phyloP scores from a whole-genome alignment of 2,797 vertebrate genomes.

The Tapera naevia region DNA sequence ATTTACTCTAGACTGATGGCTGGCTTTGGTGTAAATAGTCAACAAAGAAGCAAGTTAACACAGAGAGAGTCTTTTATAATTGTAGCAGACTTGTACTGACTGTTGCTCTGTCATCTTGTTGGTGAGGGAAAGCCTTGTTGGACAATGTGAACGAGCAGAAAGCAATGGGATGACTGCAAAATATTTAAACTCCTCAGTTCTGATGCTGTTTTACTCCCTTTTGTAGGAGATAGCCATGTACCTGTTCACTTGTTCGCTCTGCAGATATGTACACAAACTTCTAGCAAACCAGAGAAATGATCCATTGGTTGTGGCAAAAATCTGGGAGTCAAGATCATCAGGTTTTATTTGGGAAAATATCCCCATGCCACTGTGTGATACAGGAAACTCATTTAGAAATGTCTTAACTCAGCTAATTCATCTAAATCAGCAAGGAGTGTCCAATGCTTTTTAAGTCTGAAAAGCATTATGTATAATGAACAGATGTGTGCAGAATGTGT shows the following conservation, averaged over 20 bases:
- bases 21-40: background rate
- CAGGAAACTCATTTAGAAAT: background rate
- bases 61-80: background rate
- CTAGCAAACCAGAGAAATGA: background rate
- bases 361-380: background rate
- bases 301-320: background rate
- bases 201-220: background rate
- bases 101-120: background rate
- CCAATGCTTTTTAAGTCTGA: background rate
- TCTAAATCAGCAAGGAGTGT: background rate
- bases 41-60: background rate
- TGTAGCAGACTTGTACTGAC: background rate
- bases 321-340: background rate
- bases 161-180: background rate
- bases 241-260: fast-evolving
- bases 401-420: background rate
- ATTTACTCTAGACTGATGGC: background rate
- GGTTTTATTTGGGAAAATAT: background rate
- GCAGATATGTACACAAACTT: background rate
- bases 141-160: background rate
- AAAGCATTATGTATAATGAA: background rate
- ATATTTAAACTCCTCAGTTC: background rate
- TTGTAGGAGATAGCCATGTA: background rate
- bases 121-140: background rate
- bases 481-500: background rate